Conservation (phyloP, 1,140 invertebrate genomes). For the honey bee (Apis mellifera) region Amel_HAv3.1 CM009932.2:12395501-12396000, state of each 20-base stretch:
- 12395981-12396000: neutral
- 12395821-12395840: constrained; percentile 1
- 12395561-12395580: neutral
- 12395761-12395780: constrained; percentile 69
- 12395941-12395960: constrained; percentile 46
- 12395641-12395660: neutral
- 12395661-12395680: neutral
- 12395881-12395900: constrained; percentile 54
- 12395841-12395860: neutral
- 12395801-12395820: constrained; percentile 49
- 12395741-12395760: constrained; percentile 56
- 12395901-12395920: constrained; percentile 56
- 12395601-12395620: neutral
- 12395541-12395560: neutral
- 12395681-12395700: constrained; percentile 1
- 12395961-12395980: constrained; percentile 38
- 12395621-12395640: neutral
- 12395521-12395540: neutral
- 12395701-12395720: constrained; percentile 35
- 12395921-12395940: constrained; percentile 12
- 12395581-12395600: neutral
- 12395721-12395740: constrained; percentile 67
- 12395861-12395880: neutral
- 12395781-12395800: constrained; percentile 61
- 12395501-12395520: neutral